Conservation (phyloP, 2,113 vertebrate genomes). For the Seriola dumerili region DNA sequence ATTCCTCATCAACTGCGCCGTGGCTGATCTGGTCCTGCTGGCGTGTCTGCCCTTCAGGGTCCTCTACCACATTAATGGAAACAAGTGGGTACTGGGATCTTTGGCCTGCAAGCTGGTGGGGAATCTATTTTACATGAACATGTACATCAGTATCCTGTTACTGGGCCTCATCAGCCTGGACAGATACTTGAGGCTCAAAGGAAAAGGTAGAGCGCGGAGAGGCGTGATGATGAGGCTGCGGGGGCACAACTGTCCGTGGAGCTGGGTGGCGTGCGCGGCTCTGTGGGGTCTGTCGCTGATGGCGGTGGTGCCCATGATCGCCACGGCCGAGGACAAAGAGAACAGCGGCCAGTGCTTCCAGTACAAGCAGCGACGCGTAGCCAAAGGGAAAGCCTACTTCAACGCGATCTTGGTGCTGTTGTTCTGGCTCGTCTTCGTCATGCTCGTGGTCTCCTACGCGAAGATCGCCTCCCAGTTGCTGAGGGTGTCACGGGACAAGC, state of each 20-base stretch:
- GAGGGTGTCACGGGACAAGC: conserved; percentile 84
- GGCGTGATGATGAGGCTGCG: conserved; percentile 59
- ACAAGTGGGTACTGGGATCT: conserved; percentile 86
- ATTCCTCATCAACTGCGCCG: conserved; percentile 90
- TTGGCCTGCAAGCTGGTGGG: conserved; percentile 85
- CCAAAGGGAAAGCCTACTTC: conserved; percentile 85
- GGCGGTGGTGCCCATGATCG: conserved; percentile 80
- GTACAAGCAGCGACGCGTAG: conserved; percentile 81
- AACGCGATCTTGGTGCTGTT: conserved; percentile 84
- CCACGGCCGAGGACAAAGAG: conserved; percentile 62
- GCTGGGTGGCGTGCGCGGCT: conserved; percentile 79
- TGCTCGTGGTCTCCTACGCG: conserved; percentile 87
- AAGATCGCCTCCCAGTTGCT: conserved; percentile 89
- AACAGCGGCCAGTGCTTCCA: conserved; percentile 85
- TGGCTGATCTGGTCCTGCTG: conserved; percentile 91
- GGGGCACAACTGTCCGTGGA: conserved; percentile 63
- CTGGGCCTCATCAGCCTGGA: conserved; percentile 93
- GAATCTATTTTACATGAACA: conserved; percentile 95
- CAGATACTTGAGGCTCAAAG: conserved; percentile 87
- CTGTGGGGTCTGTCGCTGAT: conserved; percentile 86
- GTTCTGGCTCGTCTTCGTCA: conserved; percentile 90
- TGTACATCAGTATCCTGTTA: conserved; percentile 92
- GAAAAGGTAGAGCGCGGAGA: conserved; percentile 65
- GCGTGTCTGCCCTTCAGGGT: conserved; percentile 91
- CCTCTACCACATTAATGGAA: conserved; percentile 83